A percentile compares a stretch with the other conserved stretches of the same genome.
phyloP scores from a whole-genome alignment of 2,113 vertebrate species.

The Phyllostomus hastatus region DNA sequence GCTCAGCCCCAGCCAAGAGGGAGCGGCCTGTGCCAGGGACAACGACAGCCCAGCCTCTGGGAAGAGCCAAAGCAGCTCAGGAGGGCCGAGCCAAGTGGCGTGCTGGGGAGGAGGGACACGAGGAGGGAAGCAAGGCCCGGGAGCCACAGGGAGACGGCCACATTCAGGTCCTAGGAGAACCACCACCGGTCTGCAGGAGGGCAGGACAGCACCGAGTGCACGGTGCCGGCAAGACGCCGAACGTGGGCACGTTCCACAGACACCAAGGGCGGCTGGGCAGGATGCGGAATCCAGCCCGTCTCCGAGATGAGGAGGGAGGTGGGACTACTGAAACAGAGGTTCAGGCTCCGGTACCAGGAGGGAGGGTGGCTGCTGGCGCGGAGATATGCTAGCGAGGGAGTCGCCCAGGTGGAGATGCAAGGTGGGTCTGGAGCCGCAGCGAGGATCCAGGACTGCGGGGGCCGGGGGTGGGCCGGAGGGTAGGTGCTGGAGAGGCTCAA shows the following conservation, averaged over 20 bases:
- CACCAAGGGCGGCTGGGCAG: accelerated
- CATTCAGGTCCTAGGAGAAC: not conserved
- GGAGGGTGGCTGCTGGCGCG: accelerated
- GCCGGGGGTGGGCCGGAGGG: no score
- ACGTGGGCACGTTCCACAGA: not conserved
- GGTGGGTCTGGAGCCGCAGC: accelerated
- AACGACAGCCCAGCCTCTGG: not conserved
- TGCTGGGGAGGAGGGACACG: not conserved
- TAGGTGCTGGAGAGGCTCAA: not conserved
- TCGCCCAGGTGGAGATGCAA: not conserved
- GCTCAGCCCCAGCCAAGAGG: not conserved
- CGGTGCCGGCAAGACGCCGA: not conserved
- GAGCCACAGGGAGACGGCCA: not conserved
- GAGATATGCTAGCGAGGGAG: not conserved
- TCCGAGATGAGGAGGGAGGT: not conserved
- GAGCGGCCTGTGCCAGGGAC: not conserved
- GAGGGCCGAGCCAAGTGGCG: no score
- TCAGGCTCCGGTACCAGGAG: not conserved
- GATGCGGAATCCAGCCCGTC: not conserved
- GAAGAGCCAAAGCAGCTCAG: not conserved
- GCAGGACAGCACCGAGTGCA: accelerated
- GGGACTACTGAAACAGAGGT: not conserved
- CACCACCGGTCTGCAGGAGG: not conserved
- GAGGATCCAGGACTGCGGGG: not conserved
- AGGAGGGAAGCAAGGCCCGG: not conserved